Evolutionary conservation across 1,140 invertebrate species (phyloP), one percentile per base, ranked within the genome.

Genomic region (Rhopalosiphum padi): DNA sequence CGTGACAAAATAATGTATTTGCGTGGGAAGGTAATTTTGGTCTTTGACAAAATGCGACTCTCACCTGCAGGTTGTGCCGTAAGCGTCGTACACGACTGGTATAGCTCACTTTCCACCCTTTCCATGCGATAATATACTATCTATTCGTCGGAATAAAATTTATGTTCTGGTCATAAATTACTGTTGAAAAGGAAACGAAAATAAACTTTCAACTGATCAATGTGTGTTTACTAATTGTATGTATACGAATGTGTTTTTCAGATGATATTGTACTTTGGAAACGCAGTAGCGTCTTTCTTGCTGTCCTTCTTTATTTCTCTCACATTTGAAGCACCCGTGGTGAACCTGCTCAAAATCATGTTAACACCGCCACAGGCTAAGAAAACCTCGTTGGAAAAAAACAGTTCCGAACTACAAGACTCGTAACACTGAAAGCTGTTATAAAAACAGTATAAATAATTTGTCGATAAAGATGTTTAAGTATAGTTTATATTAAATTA

Each of bases 211-310:
- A n/a, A 77, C 5, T 35, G n/a, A n/a, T 2, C 6, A n/a, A n/a
- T 77, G n/a, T 6, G n/a, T 77, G n/a, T 18, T 77, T n/a, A 77
- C 30, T 77, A 77, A 77, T 77, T 77, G 0, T 0, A n/a, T 41
- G 8, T 83, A 86, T 86, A 43, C 22, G 11, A 86, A 46, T 25
- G 4, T 94, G 30, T 94, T 94, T 95, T 96, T 86, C 95, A 97
- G 97, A 95, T 98, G 53, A 97, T 97, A 83, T 96, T 97, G 93
- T 98, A 97, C 95, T 96, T 97, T 93, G 97, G 97, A 18, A 98
- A 98, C 94, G 96, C 97, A 9, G 97, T 98, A 15, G 96, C 97
- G 41, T 97, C 97, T 2, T 98, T 98, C 94, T 94, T 97, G 43
- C 95, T 96, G n/a, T 97, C 97, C 2, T 98, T 98, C 94, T 96